Conservation (phyloP, 2,888 invertebrate species). For the Erpobdella octoculata region DNA sequence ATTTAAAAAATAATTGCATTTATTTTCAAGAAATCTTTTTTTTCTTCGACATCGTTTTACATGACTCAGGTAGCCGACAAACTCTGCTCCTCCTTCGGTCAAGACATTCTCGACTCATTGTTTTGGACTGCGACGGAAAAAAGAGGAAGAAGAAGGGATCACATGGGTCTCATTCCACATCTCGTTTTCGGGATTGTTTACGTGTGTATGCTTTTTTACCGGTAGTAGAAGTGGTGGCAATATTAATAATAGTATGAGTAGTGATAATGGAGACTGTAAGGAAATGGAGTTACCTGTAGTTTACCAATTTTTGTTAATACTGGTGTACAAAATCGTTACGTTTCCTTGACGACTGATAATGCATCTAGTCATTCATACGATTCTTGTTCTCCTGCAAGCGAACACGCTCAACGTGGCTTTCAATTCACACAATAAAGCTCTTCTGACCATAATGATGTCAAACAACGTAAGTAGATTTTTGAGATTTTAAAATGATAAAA, state of each 20-base stretch:
- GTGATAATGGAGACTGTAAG: not conserved
- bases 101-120: constrained; percentile 92
- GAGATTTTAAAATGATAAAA: too few relatives aligned
- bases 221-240: not conserved
- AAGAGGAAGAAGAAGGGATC: constrained; percentile 61
- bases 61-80: constrained; percentile 67
- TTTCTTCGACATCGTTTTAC: not conserved
- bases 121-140: constrained; percentile 98
- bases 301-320: not conserved
- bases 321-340: not conserved
- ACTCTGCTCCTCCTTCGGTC: constrained; percentile 77
- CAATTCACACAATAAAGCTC: constrained; percentile 93
- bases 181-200: constrained; percentile 81
- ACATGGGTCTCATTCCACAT: constrained; percentile 80
- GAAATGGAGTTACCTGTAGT: not conserved
- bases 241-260: not conserved
- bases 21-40: too few relatives aligned
- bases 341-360: not conserved
- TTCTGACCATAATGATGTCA: constrained; percentile 98
- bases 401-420: constrained; percentile 97
- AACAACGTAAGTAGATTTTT: constrained; percentile 93
- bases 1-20: too few relatives aligned
- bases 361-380: constrained; percentile 47
- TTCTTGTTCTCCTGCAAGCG: constrained; percentile 66
- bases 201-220: constrained; percentile 76